These are phyloP conservation scores for Yponomeuta plumbellus DNA, from an alignment of 2,888 invertebrate species.

Conservation along the genomic window DNA sequence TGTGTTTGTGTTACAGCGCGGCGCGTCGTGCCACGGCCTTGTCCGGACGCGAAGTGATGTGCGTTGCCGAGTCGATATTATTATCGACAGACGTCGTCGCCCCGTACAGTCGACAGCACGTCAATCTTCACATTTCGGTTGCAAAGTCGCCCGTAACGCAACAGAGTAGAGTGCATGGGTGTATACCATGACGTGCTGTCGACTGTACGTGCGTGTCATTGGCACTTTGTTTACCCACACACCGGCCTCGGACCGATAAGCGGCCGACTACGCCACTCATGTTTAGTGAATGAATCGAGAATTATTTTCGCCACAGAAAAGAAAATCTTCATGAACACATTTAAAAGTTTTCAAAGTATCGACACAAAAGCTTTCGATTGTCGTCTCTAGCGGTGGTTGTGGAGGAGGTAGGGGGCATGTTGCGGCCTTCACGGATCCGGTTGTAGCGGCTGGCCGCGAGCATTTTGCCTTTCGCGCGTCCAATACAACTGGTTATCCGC, in stretches of 20 bases:
- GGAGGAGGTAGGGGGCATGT: constrained; percentile 49
- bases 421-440: constrained; percentile 73
- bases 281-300: constrained; percentile 7
- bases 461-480: constrained; percentile 71
- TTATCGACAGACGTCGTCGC: constrained; percentile 55
- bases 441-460: constrained; percentile 62
- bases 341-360: neutral
- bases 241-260: constrained; percentile 44
- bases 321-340: neutral
- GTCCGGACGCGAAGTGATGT: constrained; percentile 60
- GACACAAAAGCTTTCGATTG: neutral
- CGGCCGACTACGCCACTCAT: neutral
- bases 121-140: too few species aligned
- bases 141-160: too few species aligned
- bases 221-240: constrained; percentile 61
- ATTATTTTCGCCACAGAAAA: neutral
- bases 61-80: constrained; percentile 46
- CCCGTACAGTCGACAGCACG: too few species aligned
- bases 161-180: too few species aligned
- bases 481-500: constrained; percentile 51
- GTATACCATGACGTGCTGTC: too few species aligned
- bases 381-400: constrained; percentile 40
- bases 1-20: constrained; percentile 23
- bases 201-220: constrained; percentile 66
- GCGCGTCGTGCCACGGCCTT: constrained; percentile 50